A percentile compares a stretch with the other conserved stretches of the same genome.
Evolutionary conservation across 2,888 invertebrate genomes (phyloP).

Genomic region (Flabesymbios commensalis): DNA sequence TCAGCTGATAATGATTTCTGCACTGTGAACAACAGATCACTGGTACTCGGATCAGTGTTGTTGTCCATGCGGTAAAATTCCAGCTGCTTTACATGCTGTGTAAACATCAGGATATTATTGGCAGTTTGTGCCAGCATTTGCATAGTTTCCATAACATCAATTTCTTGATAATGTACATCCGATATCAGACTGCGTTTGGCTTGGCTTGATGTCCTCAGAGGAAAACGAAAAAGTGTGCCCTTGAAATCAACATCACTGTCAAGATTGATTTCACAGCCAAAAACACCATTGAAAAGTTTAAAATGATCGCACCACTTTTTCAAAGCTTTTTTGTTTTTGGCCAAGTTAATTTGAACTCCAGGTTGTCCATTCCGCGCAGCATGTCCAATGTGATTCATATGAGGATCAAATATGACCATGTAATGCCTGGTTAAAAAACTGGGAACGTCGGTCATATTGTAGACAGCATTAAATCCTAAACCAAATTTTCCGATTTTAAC

Average conservation of each 20-base stretch:
- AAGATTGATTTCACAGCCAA: constrained; percentile 32
- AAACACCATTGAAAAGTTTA: constrained; percentile 41
- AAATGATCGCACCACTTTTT: constrained; percentile 43
- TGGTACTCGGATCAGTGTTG: constrained; percentile 3
- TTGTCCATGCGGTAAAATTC: constrained; percentile 38
- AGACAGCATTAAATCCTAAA: constrained; percentile 55
- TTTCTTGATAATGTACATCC: constrained; percentile 36
- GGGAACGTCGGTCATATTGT: constrained; percentile 56
- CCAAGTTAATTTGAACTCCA: constrained; percentile 39
- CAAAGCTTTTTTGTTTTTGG: constrained; percentile 30
- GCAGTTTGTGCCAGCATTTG: constrained; percentile 36
- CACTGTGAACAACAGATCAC: constrained; percentile 5
- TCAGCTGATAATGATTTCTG: constrained; percentile 5
- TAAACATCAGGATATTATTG: constrained; percentile 48
- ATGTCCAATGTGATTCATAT: constrained; percentile 41
- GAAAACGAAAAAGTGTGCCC: constrained; percentile 40
- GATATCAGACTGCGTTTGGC: constrained; percentile 40
- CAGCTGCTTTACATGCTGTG: constrained; percentile 44
- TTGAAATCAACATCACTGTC: constrained; percentile 14
- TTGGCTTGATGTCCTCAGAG: constrained; percentile 33
- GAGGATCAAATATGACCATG: constrained; percentile 54
- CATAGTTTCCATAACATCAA: constrained; percentile 41
- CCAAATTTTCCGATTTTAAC: constrained; percentile 52
- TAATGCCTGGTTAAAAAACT: constrained; percentile 45
- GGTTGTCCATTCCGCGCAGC: constrained; percentile 31